These are phyloP conservation scores for Catocala sponsa DNA, from an alignment of 2,888 invertebrate genomes.

Conservation along the genomic window DNA sequence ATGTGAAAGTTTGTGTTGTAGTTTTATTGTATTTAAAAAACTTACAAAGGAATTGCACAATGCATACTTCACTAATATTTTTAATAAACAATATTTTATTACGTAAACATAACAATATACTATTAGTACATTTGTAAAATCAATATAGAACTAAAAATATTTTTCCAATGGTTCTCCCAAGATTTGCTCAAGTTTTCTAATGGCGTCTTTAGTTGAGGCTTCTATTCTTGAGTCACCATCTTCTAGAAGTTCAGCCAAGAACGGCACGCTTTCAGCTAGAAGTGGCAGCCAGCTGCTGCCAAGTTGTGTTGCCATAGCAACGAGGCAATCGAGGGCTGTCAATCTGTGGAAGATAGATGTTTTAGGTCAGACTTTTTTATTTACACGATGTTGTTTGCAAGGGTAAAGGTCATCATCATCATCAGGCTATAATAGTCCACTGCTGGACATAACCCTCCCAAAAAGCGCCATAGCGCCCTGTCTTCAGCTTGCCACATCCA, in stretches of 20 bases:
- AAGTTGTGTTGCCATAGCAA: constrained; percentile 93
- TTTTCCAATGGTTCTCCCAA: constrained; percentile 97
- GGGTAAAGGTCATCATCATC: too few species aligned
- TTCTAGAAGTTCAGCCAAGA: constrained; percentile 97
- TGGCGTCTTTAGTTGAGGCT: constrained; percentile 92
- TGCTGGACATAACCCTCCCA: too few species aligned
- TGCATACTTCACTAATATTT: too few species aligned
- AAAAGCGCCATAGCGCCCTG: too few species aligned
- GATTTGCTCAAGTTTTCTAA: constrained; percentile 94
- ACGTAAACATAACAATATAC: not conserved
- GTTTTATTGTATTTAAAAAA: too few species aligned
- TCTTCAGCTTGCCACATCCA: too few species aligned
- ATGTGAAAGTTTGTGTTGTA: too few species aligned
- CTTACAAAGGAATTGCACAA: too few species aligned
- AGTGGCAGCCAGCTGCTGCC: constrained; percentile 96
- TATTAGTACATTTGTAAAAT: not conserved
- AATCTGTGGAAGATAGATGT: constrained; percentile 80
- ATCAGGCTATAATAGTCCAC: too few species aligned
- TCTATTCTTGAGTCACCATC: constrained; percentile 96
- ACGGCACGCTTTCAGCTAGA: constrained; percentile 97
- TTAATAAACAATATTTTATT: too few species aligned
- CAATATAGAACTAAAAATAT: constrained; percentile 89
- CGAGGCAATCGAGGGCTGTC: constrained; percentile 91
- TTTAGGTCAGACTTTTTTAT: not conserved
- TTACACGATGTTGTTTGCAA: too few species aligned